Evolutionary conservation across 2,797 vertebrate species (phyloP).

Genomic region (Ctenopoma kingsleyae): DNA sequence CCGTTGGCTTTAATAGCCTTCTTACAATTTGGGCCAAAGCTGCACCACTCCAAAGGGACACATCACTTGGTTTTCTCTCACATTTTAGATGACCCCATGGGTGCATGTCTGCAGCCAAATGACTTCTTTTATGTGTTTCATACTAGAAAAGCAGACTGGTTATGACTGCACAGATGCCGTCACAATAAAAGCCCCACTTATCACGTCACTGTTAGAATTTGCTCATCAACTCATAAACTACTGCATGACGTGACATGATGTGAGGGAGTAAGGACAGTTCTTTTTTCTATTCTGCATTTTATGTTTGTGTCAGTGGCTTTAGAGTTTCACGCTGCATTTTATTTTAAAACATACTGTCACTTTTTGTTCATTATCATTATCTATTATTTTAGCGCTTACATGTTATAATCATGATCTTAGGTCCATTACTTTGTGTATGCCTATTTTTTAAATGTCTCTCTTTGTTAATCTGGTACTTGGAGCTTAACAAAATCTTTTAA

Average conservation of each 20-base stretch:
- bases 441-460: slow-evolving; percentile 12
- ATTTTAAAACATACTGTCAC: too few species aligned
- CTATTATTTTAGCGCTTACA: background rate
- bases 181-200: slow-evolving; percentile 48
- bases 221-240: slow-evolving; percentile 8
- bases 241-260: slow-evolving; percentile 4
- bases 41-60: slow-evolving; percentile 20
- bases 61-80: slow-evolving; percentile 44
- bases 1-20: slow-evolving; percentile 57
- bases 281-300: too few species aligned
- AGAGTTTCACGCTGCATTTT: background rate
- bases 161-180: slow-evolving; percentile 51
- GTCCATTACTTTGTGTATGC: slow-evolving; percentile 7
- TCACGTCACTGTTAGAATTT: slow-evolving; percentile 16
- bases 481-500: slow-evolving; percentile 24
- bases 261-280: too few species aligned
- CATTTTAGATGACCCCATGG: slow-evolving; percentile 44
- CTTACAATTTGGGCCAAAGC: slow-evolving; percentile 15
- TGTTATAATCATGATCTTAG: background rate
- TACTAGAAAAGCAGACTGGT: slow-evolving; percentile 43
- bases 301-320: too few species aligned
- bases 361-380: background rate
- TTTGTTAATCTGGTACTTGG: slow-evolving; percentile 13
- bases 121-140: slow-evolving; percentile 56
- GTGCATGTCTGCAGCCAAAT: slow-evolving; percentile 31